Percentiles rank a stretch among this genome's conserved stretches.
Conservation (phyloP, 2,797 vertebrate genomes). For the Sphenopsis melanotis region DNA sequence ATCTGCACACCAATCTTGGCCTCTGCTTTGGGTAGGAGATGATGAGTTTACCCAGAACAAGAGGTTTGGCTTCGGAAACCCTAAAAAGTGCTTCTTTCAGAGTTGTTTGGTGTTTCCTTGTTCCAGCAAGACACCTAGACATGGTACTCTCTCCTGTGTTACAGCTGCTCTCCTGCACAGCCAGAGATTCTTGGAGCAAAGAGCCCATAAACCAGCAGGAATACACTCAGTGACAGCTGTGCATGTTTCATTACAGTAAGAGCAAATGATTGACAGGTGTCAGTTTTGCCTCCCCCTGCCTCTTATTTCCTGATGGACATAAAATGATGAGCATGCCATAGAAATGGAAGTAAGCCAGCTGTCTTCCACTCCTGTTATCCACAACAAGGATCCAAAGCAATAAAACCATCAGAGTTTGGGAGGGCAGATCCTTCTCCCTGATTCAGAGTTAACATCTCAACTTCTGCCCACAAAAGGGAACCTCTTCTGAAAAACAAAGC, state of each 20-base stretch:
- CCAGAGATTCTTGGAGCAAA: not conserved
- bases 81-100: not conserved
- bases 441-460: not conserved
- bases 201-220: not conserved
- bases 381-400: not conserved
- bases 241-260: not conserved
- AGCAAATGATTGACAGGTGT: not conserved
- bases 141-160: not conserved
- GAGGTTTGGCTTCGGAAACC: not conserved
- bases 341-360: not conserved
- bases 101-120: not conserved
- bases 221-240: not conserved
- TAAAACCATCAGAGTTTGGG: not conserved
- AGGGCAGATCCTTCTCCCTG: not conserved
- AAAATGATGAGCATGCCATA: not conserved
- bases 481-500: not conserved
- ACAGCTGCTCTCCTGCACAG: not conserved
- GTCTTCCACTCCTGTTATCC: not conserved
- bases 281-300: not conserved
- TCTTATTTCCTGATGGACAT: not conserved
- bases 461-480: not conserved
- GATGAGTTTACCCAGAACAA: not conserved
- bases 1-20: not conserved
- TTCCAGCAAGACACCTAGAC: not conserved
- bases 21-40: not conserved